These are phyloP conservation scores for Saccostrea cuccullata DNA, from an alignment of 1,140 invertebrate genomes.

Conservation along the genomic window DNA sequence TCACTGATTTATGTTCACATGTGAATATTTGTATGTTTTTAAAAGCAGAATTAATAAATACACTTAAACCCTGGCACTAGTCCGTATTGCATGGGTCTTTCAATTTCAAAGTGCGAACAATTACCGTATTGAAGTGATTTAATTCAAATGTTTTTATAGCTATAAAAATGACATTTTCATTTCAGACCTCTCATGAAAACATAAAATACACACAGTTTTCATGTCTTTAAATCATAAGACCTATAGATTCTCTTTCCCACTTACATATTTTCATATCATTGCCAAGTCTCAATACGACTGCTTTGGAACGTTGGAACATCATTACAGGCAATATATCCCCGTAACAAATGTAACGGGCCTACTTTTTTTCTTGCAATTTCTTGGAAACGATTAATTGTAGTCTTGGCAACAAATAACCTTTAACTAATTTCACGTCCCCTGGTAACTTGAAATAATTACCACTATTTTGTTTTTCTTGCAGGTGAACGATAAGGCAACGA, in stretches of 20 bases:
- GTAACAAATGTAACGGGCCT: neutral
- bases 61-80: neutral
- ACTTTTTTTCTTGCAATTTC: neutral
- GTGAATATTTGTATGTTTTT: neutral
- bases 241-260: too few species aligned
- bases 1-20: neutral
- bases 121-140: neutral
- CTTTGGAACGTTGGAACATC: neutral
- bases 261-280: neutral
- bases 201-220: neutral
- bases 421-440: neutral
- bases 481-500: constrained; percentile 27
- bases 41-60: neutral
- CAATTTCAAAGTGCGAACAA: neutral
- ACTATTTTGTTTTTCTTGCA: neutral
- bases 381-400: constrained; percentile 21
- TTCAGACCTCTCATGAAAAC: neutral
- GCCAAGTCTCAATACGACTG: neutral
- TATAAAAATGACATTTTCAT: constrained; percentile 5
- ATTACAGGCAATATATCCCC: neutral
- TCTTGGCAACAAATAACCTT: neutral
- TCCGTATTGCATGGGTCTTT: neutral
- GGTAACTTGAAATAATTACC: neutral
- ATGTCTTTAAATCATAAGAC: too few species aligned
- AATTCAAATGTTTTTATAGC: neutral